phyloP scores from a whole-genome alignment of 2,797 vertebrate species.

The Thripadectes ignobilis region DNA sequence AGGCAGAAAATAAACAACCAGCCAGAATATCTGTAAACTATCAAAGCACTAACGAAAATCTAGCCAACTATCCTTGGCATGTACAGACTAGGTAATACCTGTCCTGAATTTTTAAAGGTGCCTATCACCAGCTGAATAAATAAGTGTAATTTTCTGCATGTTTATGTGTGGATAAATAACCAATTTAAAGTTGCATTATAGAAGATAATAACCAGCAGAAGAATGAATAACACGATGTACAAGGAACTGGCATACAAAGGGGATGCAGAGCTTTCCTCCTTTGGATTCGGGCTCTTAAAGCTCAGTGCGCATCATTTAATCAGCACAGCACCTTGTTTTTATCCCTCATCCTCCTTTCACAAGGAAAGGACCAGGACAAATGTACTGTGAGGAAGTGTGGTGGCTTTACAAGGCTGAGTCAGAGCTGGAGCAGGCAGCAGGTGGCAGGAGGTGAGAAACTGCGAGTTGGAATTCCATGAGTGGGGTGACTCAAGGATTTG shows the following conservation, averaged over 20 bases:
- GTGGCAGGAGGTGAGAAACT: not conserved
- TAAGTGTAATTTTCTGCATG: not conserved
- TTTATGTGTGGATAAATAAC: conserved; percentile 1
- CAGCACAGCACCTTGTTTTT: not conserved
- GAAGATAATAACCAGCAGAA: not conserved
- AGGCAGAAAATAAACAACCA: not conserved
- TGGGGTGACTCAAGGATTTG: not conserved
- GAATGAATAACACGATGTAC: not conserved
- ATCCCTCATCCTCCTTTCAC: not conserved
- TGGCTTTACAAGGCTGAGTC: not conserved
- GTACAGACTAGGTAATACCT: not conserved
- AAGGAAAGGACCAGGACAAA: not conserved
- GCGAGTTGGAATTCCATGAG: not conserved
- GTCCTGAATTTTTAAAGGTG: not conserved
- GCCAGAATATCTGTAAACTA: not conserved
- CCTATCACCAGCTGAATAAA: not conserved
- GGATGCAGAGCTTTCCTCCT: not conserved
- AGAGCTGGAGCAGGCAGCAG: not conserved
- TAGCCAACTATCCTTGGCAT: not conserved
- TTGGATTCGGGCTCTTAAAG: not conserved
- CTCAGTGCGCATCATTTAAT: not conserved
- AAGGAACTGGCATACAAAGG: not conserved
- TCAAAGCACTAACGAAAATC: not conserved
- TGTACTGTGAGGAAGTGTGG: not conserved
- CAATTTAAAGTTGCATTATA: not conserved